Percentiles rank a stretch among this genome's conserved stretches.
These are phyloP conservation scores for Callitettix versicolor DNA, from an alignment of 1,140 invertebrate genomes.

Conservation along the genomic window DNA sequence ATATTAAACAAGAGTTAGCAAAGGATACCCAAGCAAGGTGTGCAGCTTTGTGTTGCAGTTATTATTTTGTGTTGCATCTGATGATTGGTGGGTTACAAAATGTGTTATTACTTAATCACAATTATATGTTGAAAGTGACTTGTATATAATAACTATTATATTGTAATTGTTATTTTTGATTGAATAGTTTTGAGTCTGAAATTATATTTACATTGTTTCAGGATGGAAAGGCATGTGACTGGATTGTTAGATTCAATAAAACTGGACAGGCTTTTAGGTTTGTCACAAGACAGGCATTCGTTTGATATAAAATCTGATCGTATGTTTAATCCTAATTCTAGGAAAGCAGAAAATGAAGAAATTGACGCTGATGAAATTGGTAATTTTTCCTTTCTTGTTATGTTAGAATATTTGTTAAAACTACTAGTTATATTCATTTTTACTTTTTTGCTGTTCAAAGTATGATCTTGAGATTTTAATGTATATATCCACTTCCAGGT, in stretches of 20 bases:
- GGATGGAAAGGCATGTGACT: constrained; percentile 1
- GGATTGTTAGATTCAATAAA: constrained; percentile 20
- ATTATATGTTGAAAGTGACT: neutral
- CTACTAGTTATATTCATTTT: no score
- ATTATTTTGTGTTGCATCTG: constrained; percentile 12
- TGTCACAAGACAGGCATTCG: constrained; percentile 12
- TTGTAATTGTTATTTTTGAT: no score
- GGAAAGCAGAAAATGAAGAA: no score
- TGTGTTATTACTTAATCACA: neutral
- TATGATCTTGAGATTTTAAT: no score
- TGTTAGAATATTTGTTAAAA: no score
- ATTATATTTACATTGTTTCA: no score
- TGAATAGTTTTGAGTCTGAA: no score
- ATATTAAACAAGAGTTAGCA: constrained; percentile 59
- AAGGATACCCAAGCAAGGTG: constrained; percentile 58
- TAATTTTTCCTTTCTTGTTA: no score
- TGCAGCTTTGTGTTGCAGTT: constrained; percentile 4
- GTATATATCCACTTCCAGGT: no score
- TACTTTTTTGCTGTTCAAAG: no score
- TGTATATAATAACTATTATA: constrained; percentile 10
- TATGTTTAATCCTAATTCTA: no score
- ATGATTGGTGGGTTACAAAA: constrained; percentile 11
- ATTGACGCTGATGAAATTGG: no score
- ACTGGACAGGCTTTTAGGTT: constrained; percentile 9
- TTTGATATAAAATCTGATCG: constrained; percentile 1